phyloP scores from a whole-genome alignment of 1,140 invertebrate genomes.

The Parapsyche elsis region DNA sequence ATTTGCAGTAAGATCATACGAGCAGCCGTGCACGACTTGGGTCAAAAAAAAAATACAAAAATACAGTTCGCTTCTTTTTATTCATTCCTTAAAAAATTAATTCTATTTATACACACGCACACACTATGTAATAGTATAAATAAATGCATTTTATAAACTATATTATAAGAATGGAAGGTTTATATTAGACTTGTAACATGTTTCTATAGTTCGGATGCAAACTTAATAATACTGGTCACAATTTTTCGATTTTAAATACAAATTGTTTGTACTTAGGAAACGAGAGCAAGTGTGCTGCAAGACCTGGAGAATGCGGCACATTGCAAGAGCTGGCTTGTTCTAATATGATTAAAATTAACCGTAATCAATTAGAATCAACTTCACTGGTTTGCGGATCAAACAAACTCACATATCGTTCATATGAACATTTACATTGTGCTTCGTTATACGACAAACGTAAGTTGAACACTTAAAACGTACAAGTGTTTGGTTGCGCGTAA shows the following conservation, averaged over 20 bases:
- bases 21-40: not conserved
- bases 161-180: no score
- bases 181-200: no score
- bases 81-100: no score
- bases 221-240: no score
- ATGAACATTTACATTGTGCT: constrained; percentile 59
- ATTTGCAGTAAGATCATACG: not conserved
- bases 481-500: not conserved
- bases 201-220: no score
- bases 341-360: constrained; percentile 53
- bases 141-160: not conserved
- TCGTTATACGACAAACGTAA: constrained; percentile 58
- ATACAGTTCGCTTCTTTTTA: no score
- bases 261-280: constrained; percentile 52
- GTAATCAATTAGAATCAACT: constrained; percentile 37
- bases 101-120: no score
- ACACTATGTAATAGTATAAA: not conserved
- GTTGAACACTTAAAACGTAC: not conserved
- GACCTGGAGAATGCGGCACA: constrained; percentile 57
- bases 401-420: constrained; percentile 58
- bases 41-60: no score
- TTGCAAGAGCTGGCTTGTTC: constrained; percentile 55
- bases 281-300: constrained; percentile 49
- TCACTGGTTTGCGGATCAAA: constrained; percentile 59
- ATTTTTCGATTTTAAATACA: not conserved